phyloP scores from a whole-genome alignment of 2,113 vertebrate species.

The Prionailurus bengalensis region DNA sequence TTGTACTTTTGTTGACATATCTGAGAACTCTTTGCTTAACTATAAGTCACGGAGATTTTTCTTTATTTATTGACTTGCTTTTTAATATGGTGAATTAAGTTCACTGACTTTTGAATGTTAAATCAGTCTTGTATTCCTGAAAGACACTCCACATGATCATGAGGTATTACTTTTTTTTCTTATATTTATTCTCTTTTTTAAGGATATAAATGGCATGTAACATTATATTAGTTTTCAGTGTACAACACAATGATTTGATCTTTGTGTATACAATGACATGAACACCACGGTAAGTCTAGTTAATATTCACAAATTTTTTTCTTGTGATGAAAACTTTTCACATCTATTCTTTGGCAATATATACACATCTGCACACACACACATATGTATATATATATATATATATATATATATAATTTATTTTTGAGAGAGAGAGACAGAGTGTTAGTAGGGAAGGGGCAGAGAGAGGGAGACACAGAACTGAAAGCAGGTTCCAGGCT shows the following conservation, averaged over 20 bases:
- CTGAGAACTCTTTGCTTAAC: background rate
- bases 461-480: no score
- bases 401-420: no score
- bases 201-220: background rate
- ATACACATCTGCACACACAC: no score
- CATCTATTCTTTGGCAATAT: background rate
- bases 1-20: background rate
- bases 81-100: background rate
- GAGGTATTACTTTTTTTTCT: background rate
- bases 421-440: no score
- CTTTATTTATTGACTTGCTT: background rate
- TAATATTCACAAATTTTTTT: background rate
- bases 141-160: background rate
- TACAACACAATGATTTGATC: background rate
- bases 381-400: no score
- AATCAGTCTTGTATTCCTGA: background rate
- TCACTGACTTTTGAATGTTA: background rate
- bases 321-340: background rate
- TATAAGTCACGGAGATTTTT: background rate
- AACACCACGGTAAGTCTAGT: background rate
- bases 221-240: background rate
- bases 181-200: background rate
- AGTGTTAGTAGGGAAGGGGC: no score
- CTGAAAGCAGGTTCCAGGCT: no score
- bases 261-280: background rate